Base-by-base conservation (phyloP, 2,113 vertebrate genomes). In the Dissostichus mawsoni region DNA sequence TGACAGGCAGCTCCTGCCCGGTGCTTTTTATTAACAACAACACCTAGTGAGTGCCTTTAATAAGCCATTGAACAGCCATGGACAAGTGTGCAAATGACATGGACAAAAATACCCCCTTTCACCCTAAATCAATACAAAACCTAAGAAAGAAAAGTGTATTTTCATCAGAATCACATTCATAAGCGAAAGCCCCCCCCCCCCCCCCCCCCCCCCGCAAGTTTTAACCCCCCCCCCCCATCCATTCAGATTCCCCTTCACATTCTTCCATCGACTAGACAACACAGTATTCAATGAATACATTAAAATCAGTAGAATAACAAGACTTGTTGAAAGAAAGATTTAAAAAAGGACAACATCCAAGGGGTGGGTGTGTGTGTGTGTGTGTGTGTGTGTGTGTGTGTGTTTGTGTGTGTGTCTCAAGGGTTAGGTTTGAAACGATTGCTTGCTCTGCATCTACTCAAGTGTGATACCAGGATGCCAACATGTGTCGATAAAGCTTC, bases 141-240 rank as follows among this genome's bases (percentile, higher is more conserved):
- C 53, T 45, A 83, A 84, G 47, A 68, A 73, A 53, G 76, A 58
- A 50, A 80, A 87, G 81, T 76, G 72, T 89, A 55, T 57, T 82
- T 92, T 74, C 70, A 90, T 89, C 73, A 84, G 70, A 81, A 87
- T 87, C 88, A 92, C 90, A 92, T 93, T 94, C 92, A 91, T 69
- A 91, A 79, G 82, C 68, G 81, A 81, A 80, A 70, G 36, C 20
- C 20, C 20, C 20, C 20, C 20, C 20, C 20, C 20, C 20, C 20
- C 20, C n/a, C n/a, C n/a, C n/a, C 48, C 82, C 59, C 58, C 18
- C 23, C 23, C 14, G 25, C 6, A 33, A 59, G 51, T 23, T 9
- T 64, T 76, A 48, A 55, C 51, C 23, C 23, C 45, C 73, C 55
- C 67, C 29, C 36, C 4, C 57, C n/a, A n/a, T n/a, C 65, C 5